These are phyloP conservation scores for Vicugna pacos DNA, from an alignment of 2,113 vertebrate species.

Conservation along the genomic window DNA sequence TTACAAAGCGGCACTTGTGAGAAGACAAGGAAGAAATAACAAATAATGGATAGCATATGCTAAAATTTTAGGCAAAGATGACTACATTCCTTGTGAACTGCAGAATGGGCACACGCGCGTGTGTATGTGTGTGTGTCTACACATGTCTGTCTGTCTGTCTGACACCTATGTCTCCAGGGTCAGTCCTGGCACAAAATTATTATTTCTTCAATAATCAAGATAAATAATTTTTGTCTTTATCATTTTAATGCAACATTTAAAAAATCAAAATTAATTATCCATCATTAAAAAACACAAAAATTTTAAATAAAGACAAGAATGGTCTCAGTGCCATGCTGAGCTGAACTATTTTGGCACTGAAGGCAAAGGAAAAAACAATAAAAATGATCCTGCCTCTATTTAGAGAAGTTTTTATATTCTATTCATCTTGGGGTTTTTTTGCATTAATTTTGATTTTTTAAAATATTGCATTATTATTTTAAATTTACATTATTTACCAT, in stretches of 20 bases:
- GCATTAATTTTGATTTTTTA: not conserved
- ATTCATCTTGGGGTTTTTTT: not conserved
- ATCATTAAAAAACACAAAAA: not conserved
- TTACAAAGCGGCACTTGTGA: fast-evolving
- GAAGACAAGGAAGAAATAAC: not conserved
- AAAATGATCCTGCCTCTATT: not conserved
- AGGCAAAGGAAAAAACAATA: not conserved
- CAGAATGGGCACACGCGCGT: not conserved
- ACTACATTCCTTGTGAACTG: not conserved
- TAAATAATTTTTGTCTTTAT: not conserved
- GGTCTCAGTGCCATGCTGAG: no score
- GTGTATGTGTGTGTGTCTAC: not conserved
- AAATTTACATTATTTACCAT: not conserved
- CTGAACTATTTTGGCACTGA: not conserved
- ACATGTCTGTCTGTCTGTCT: not conserved
- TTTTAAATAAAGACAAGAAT: not conserved
- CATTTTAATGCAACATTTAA: not conserved
- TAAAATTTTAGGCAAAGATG: not conserved
- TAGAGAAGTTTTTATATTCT: not conserved
- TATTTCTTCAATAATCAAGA: not conserved
- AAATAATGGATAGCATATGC: not conserved
- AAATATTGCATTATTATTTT: not conserved
- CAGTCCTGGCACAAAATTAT: not conserved
- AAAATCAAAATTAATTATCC: not conserved
- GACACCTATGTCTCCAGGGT: not conserved